Conservation (phyloP, 2,113 vertebrate genomes). For the Oplegnathus fasciatus region DNA sequence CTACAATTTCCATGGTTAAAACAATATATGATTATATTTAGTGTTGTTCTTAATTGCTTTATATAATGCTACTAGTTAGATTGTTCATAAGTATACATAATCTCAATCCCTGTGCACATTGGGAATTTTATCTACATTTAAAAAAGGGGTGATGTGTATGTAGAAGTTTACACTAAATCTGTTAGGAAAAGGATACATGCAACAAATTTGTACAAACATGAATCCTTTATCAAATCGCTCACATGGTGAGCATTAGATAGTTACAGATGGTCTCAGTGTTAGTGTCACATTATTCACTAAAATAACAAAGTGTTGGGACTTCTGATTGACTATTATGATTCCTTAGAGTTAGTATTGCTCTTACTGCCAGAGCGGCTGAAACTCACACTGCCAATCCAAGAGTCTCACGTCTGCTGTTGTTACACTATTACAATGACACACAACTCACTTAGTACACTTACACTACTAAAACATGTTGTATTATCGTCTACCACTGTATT, state of each 20-base stretch:
- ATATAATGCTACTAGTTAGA: conserved; percentile 24
- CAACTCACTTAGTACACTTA: conserved; percentile 24
- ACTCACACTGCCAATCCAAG: conserved; percentile 87
- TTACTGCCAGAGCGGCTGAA: conserved; percentile 81
- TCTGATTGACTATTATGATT: conserved; percentile 56
- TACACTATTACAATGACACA: conserved; percentile 37
- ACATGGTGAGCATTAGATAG: conserved; percentile 16
- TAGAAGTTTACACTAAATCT: conserved; percentile 51
- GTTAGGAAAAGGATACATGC: neutral
- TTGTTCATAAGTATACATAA: conserved; percentile 6
- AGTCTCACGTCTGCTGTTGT: conserved; percentile 82
- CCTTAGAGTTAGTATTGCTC: conserved; percentile 61
- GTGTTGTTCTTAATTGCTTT: conserved; percentile 42
- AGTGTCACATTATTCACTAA: conserved; percentile 19
- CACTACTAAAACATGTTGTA: conserved; percentile 16
- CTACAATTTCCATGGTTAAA: conserved; percentile 14
- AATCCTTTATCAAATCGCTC: conserved; percentile 21
- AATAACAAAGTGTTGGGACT: conserved; percentile 20
- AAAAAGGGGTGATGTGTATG: neutral
- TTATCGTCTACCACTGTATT: conserved; percentile 30
- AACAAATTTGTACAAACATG: conserved; percentile 21
- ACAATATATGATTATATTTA: neutral
- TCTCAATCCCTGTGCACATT: conserved; percentile 17
- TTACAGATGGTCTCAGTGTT: conserved; percentile 8
- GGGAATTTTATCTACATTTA: conserved; percentile 22